Conservation (phyloP, 2,797 vertebrate genomes). For the Erethizon dorsatum region DNA sequence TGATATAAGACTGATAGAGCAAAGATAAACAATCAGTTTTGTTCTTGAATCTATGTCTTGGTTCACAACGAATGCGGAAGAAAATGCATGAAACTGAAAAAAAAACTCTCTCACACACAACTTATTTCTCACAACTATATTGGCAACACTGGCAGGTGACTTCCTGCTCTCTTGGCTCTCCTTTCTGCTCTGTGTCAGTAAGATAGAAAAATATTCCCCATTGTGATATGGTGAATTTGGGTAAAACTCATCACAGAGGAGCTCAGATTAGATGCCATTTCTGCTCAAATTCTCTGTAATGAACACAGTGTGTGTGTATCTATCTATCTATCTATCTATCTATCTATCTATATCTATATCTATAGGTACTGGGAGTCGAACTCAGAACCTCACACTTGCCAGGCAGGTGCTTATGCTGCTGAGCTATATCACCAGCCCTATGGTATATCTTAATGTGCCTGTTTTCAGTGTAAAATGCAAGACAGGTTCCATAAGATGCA, state of each 20-base stretch:
- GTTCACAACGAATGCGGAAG: not conserved
- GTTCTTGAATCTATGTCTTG: too few relatives aligned
- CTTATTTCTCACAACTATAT: not conserved
- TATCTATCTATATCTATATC: too few relatives aligned
- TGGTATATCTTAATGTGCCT: fast-evolving
- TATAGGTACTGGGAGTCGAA: too few relatives aligned
- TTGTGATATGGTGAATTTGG: fast-evolving
- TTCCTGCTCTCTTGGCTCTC: fast-evolving
- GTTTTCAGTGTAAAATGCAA: not conserved
- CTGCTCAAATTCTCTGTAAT: not conserved
- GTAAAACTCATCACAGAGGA: not conserved
- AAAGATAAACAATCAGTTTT: not conserved
- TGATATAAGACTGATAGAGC: fast-evolving
- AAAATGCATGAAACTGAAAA: not conserved
- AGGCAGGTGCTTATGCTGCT: too few relatives aligned
- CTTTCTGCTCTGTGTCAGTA: not conserved
- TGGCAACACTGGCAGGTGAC: not conserved
- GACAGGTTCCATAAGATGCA: fast-evolving
- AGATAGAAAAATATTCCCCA: fast-evolving
- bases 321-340: too few relatives aligned
- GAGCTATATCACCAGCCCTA: too few relatives aligned
- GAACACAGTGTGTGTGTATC: fast-evolving
- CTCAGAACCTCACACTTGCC: too few relatives aligned
- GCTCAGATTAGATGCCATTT: fast-evolving
- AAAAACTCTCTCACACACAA: fast-evolving